phyloP scores from a whole-genome alignment of 2,113 vertebrate genomes.

The Chionodraco myersi region DNA sequence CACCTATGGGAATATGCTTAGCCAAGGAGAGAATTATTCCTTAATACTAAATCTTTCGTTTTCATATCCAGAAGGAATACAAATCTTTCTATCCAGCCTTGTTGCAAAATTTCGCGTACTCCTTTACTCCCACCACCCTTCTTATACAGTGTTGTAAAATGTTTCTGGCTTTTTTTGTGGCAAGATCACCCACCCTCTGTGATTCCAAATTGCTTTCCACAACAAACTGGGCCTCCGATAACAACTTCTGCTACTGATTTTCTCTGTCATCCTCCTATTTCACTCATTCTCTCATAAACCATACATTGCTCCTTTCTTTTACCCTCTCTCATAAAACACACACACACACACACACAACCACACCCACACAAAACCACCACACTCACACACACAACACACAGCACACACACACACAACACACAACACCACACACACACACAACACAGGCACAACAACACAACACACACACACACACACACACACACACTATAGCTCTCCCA shows the following conservation, averaged over 20 bases:
- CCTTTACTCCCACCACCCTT: neutral
- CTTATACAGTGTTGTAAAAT: constrained; percentile 31
- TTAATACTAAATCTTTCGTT: constrained; percentile 26
- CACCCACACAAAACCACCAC: too few relatives aligned
- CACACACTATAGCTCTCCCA: constrained; percentile 33
- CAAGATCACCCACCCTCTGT: constrained; percentile 20
- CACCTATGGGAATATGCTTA: constrained; percentile 22
- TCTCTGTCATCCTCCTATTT: constrained; percentile 53
- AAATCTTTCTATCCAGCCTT: constrained; percentile 15
- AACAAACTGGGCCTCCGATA: constrained; percentile 58
- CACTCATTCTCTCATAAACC: constrained; percentile 59
- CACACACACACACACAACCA: too few relatives aligned
- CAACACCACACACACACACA: neutral
- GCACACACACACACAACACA: neutral
- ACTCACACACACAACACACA: too few relatives aligned
- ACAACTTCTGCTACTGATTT: constrained; percentile 45
- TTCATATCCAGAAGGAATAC: constrained; percentile 17
- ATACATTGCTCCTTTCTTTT: constrained; percentile 52
- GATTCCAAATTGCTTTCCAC: constrained; percentile 49
- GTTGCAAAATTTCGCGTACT: constrained; percentile 20
- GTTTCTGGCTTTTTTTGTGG: constrained; percentile 56
- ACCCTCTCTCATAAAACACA: constrained; percentile 24
- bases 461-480: constrained; percentile 16
- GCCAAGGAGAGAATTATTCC: constrained; percentile 21
- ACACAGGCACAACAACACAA: too few relatives aligned